Evolutionary conservation across 1,140 invertebrate genomes (phyloP), one percentile per base, ranked within the genome.

Genomic region (Drosophila ercepeae): DNA sequence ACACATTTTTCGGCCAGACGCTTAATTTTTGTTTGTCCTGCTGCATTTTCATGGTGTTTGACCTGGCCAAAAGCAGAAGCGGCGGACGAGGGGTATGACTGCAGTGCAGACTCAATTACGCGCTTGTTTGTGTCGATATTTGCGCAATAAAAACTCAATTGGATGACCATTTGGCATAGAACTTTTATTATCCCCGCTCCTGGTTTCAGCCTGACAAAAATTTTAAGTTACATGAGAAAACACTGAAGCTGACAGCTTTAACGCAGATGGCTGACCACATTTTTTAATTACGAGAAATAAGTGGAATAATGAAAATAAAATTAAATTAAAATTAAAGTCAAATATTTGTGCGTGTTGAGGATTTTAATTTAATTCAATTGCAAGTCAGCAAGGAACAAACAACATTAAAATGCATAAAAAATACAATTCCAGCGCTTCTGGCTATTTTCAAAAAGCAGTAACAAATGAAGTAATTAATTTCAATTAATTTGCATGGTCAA

Each of bases 91-190:
- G 32, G 9, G 19, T 25, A 45, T 42, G 18, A 14, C 25, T 39
- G 21, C 55, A 50, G 46, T 67, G 39, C 79, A 61, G 76, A 84
- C 75, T 84, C 76, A 81, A 86, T 84, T 88, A 77, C 76, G 63
- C 49, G 57, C 67, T 70, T 76, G 68, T 88, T 81, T 86, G 72
- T 54, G 23, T 44, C 60, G 61, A 76, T 81, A 76, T 75, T 79
- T 79, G 59, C 34, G 77, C 77, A 71, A 71, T 79, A 78, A 81
- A 65, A 81, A 75, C 77, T 72, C 50, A 75, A 81, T 81, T 79
- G 50, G 44, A 44, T 78, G 69, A 52, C 60, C 51, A 42, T 42
- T 75, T 68, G 27, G 36, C 46, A 53, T 27, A 18, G 63, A 14
- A 52, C 32, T n/a, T 27, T n/a, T 6, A 4, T 41, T 4, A 3